Evolutionary conservation across 2,113 vertebrate species (phyloP).

Genomic region (Cheilinus undulatus): DNA sequence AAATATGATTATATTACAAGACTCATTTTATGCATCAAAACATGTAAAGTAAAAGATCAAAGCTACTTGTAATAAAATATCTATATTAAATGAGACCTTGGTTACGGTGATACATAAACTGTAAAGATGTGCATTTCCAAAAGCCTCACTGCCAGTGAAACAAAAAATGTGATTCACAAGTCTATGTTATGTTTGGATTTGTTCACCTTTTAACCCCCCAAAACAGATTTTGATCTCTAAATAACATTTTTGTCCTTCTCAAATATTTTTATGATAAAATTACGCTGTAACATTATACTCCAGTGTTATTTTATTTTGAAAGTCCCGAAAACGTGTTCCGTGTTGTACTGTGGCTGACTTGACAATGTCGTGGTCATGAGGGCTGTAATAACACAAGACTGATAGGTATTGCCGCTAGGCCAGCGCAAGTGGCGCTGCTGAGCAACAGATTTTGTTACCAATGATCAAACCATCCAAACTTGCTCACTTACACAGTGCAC

Average conservation of each 20-base stretch:
- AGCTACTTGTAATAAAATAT: too few relatives aligned
- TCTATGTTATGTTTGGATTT: too few relatives aligned
- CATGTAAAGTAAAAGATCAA: too few relatives aligned
- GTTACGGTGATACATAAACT: too few relatives aligned
- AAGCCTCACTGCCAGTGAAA: too few relatives aligned
- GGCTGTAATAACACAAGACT: constrained; percentile 82
- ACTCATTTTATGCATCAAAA: too few relatives aligned
- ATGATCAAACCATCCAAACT: constrained; percentile 75
- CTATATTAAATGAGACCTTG: too few relatives aligned
- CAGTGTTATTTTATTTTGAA: constrained; percentile 52
- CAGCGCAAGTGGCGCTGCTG: constrained; percentile 83
- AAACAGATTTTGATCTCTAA: rapidly evolving
- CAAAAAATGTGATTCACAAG: too few relatives aligned
- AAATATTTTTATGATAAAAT: not conserved
- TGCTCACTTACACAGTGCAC: constrained; percentile 79
- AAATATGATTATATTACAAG: too few relatives aligned
- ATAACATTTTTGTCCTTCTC: not conserved
- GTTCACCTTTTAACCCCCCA: too few relatives aligned
- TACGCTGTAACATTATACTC: too few relatives aligned
- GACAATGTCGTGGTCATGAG: constrained; percentile 86
- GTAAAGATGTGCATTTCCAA: too few relatives aligned
- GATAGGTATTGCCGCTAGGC: constrained; percentile 80
- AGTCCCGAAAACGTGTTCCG: rapidly evolving
- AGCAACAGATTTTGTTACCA: constrained; percentile 80
- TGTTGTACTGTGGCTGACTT: rapidly evolving